phyloP scores from a whole-genome alignment of 2,888 invertebrate genomes.

The Cordilura impudica region DNA sequence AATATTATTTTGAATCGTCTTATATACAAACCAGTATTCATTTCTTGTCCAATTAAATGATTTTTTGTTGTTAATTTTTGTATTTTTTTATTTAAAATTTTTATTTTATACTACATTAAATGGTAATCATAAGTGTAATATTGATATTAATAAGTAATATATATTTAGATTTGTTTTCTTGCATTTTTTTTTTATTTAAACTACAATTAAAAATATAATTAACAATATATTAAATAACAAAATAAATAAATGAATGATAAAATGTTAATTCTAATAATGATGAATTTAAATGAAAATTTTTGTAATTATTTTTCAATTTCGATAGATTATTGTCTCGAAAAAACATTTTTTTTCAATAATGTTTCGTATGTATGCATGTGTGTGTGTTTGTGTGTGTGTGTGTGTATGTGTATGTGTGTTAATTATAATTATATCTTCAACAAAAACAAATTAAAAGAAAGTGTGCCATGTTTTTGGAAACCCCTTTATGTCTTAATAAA shows the following conservation, averaged over 20 bases:
- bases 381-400: conserved; percentile 18
- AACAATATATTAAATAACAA: conserved; percentile 23
- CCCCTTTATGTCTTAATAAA: neutral
- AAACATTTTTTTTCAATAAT: conserved; percentile 63
- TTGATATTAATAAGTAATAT: conserved; percentile 34
- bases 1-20: too few relatives aligned
- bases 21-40: too few relatives aligned
- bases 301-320: conserved; percentile 43
- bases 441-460: neutral
- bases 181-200: neutral
- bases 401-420: conserved; percentile 16
- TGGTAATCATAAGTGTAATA: conserved; percentile 61
- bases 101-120: conserved; percentile 55
- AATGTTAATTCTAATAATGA: neutral
- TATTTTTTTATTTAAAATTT: conserved; percentile 56
- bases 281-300: conserved; percentile 18
- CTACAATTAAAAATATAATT: neutral
- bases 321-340: conserved; percentile 73
- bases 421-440: conserved; percentile 15
- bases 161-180: conserved; percentile 32
- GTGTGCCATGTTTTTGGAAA: neutral
- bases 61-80: too few relatives aligned
- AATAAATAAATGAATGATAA: conserved; percentile 32
- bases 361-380: conserved; percentile 33
- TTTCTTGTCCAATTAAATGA: too few relatives aligned